Base-by-base conservation (phyloP, 2,888 invertebrate genomes). In the Tridacna crocea region DNA sequence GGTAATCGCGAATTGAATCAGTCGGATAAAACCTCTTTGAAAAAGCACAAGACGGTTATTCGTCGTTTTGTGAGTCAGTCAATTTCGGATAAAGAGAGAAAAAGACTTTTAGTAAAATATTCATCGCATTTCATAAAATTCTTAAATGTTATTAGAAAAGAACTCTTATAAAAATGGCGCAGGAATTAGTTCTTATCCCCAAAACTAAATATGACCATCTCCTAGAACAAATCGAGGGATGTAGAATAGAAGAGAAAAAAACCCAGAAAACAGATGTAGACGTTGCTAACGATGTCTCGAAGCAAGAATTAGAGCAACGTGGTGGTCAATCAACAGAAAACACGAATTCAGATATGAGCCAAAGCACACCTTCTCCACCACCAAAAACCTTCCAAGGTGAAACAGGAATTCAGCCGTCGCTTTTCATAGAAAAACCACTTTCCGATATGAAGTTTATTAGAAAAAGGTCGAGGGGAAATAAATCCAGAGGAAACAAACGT, bases 141-240 rank as follows among this genome's bases (percentile, higher is more conserved):
- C 36, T 72, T 81, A 24, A 70, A 19, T 68, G 72, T 51, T 11
- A 27, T 77, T 17, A 60, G 68, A 74, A 58, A 46, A 36, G 75
- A 68, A 70, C 27, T 61, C 2, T 0, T 22, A 55, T 74, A 80
- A 72, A 72, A 47, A 79, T 81, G 81, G 77, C 81, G 10, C 60
- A 36, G 12, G 81, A 81, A 75, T 72, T 81, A n/a, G 75, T 81
- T 6, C 75, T 81, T 22, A 61, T 81, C 19, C 77, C 75, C 15
- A 82, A 82, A 82, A 82, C 58, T 55, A 63, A 75, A 78, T 82
- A 78, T 19, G 82, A 75, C n/a, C 75, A 75, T 58, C 72, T 82
- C 27, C 72, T 82, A 13, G 75, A 72, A 27, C 75, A 51, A 75
- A 11, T 19, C 36, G 61, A 75, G 22, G 26, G 24, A 15, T 46